These are phyloP conservation scores for Loripinus fragilis DNA, from an alignment of 2,888 invertebrate species.

Conservation along the genomic window DNA sequence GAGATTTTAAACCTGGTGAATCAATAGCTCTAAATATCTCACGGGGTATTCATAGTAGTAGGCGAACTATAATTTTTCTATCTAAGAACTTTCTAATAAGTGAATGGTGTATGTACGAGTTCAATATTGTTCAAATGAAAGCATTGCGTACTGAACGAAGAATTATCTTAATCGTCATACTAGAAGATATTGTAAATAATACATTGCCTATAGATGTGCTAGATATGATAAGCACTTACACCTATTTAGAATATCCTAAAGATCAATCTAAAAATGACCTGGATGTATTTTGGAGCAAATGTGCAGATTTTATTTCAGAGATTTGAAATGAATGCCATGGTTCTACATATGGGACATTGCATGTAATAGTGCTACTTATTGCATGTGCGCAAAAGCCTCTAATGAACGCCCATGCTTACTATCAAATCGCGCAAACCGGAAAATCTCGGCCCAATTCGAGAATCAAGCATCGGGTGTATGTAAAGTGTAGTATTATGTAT, in stretches of 20 bases:
- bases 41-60: constrained; percentile 36
- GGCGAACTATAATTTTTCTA: constrained; percentile 32
- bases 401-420: too few species aligned
- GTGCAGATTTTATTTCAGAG: constrained; percentile 22
- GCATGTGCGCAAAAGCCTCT: too few species aligned
- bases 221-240: constrained; percentile 33
- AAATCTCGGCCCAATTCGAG: too few species aligned
- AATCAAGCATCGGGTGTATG: too few species aligned
- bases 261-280: constrained; percentile 5
- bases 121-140: constrained; percentile 43
- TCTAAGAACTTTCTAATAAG: constrained; percentile 30
- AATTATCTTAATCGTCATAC: constrained; percentile 34
- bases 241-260: constrained; percentile 45
- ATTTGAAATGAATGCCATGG: neutral
- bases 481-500: too few species aligned
- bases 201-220: constrained; percentile 39
- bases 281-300: constrained; percentile 38
- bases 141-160: constrained; percentile 28
- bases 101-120: constrained; percentile 53
- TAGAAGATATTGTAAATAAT: constrained; percentile 26
- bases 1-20: constrained; percentile 46
- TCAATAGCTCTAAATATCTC: constrained; percentile 43
- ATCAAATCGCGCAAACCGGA: too few species aligned
- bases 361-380: too few species aligned
- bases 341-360: too few species aligned